Conservation (phyloP, 2,888 invertebrate species). For the Tanypteryx hageni region DNA sequence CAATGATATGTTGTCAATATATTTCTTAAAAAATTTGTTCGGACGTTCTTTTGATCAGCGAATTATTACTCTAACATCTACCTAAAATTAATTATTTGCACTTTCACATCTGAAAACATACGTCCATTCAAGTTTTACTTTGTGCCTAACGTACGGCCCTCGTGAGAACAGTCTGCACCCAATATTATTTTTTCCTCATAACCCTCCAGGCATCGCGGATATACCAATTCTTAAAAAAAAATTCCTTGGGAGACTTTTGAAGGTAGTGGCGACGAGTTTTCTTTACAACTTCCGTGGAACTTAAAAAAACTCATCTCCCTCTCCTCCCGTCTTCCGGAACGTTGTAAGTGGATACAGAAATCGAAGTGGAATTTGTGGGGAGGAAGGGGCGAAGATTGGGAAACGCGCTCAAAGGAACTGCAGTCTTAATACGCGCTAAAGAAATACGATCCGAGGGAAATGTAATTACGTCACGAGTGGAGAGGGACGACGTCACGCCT, state of each 20-base stretch:
- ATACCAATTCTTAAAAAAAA: neutral
- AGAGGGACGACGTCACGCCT: neutral
- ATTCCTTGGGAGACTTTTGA: neutral
- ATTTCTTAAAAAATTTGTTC: too few relatives aligned
- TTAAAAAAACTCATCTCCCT: neutral
- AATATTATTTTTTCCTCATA: neutral
- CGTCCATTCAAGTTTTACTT: too few relatives aligned
- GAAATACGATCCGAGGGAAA: neutral
- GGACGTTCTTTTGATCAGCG: too few relatives aligned
- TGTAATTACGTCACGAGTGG: neutral
- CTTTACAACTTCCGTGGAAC: slow-evolving; percentile 13
- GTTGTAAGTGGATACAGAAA: neutral
- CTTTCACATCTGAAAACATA: too few relatives aligned
- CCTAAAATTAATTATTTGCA: too few relatives aligned
- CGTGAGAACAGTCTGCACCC: too few relatives aligned
- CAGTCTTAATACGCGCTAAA: slow-evolving; percentile 2
- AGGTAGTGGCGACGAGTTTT: neutral
- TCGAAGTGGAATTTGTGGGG: neutral
- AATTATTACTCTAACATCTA: too few relatives aligned
- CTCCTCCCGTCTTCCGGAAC: neutral
- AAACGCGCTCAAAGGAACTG: neutral
- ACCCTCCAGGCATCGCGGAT: neutral
- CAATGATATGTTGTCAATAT: too few relatives aligned
- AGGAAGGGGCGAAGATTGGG: neutral
- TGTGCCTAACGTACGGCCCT: too few relatives aligned